Base-by-base conservation (phyloP, 2,113 vertebrate species). In the Heterotis niloticus region DNA sequence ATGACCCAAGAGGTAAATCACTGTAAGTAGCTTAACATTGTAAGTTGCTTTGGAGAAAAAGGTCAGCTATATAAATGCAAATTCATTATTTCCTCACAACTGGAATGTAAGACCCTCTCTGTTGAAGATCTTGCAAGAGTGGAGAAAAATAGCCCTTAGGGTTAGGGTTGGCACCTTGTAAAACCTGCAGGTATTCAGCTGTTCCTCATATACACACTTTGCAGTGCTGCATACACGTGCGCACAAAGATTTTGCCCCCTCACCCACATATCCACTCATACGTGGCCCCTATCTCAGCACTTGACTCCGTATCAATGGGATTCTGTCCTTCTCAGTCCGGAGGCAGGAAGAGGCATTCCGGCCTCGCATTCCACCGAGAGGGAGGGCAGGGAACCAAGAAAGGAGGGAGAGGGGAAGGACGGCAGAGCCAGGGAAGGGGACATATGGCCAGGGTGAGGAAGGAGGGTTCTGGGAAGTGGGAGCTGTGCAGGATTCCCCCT, bases 251-350 rank as follows among this genome's bases (percentile, higher is more conserved):
- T 16, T 10, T 62, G 14, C 29, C 44, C 51, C 51, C 51, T 64
- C 74, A 64, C 59, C 59, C 54, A 73, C 29, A 72, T 51, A 20
- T 1, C 64, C 68, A 52, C 26, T 64, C 54, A 54, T 17, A 64
- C 72, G n/a, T 23, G n/a, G 20, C 23, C 34, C 12, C 78, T 16
- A 11, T 87, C 86, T 86, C 80, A 10, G 5, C 85, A 73, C 34
- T 54, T 65, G 23, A 71, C 81, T 78, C 87, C 24, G 52, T 81
- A 92, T 92, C 90, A 93, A 93, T 92, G 90, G 91, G 88, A 89
- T 91, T 86, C 88, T 93, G 92, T 93, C 88, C 89, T 83, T 82
- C 82, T 85, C 83, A 52, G 59, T 80, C 78, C 70, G 71, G 81
- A 80, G 81, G 85, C 90, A 91, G 90, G 90, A 92, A 91, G 87